Evolutionary conservation across 2,113 vertebrate genomes (phyloP).

Genomic region (Serilophus lunatus): DNA sequence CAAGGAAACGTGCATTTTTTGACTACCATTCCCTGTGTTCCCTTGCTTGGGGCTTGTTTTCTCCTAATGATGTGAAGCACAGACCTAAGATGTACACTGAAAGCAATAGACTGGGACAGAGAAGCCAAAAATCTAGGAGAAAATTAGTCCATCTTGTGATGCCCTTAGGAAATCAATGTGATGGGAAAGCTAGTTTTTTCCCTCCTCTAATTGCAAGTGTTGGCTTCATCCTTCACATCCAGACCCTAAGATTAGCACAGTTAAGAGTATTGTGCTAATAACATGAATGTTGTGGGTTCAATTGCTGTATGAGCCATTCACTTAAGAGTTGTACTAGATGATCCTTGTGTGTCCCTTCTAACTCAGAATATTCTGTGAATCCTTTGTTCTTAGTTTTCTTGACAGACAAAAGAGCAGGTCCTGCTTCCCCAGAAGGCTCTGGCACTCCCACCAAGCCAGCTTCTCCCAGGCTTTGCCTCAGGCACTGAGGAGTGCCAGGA

Average conservation of each 20-base stretch:
- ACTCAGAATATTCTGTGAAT: no score
- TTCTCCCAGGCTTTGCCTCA: neutral
- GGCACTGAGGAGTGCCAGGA: neutral
- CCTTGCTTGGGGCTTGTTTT: neutral
- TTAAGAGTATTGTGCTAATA: no score
- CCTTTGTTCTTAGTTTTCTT: neutral
- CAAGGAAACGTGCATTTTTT: neutral
- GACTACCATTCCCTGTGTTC: neutral
- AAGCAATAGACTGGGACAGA: neutral
- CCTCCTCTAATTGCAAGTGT: neutral
- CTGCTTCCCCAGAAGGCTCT: neutral
- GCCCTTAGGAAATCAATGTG: neutral
- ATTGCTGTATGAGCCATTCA: no score
- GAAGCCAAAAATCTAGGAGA: neutral
- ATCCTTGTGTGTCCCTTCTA: no score
- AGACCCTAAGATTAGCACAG: no score
- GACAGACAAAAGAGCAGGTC: neutral
- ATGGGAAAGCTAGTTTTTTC: neutral
- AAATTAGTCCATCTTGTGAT: neutral
- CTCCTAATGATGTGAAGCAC: neutral
- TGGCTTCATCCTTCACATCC: neutral
- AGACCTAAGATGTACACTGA: neutral
- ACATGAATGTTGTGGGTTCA: no score
- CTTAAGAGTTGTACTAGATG: no score
- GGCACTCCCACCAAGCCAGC: neutral